Evolutionary conservation across 1,140 invertebrate species (phyloP).

Genomic region (Lasioglossum albipes): DNA sequence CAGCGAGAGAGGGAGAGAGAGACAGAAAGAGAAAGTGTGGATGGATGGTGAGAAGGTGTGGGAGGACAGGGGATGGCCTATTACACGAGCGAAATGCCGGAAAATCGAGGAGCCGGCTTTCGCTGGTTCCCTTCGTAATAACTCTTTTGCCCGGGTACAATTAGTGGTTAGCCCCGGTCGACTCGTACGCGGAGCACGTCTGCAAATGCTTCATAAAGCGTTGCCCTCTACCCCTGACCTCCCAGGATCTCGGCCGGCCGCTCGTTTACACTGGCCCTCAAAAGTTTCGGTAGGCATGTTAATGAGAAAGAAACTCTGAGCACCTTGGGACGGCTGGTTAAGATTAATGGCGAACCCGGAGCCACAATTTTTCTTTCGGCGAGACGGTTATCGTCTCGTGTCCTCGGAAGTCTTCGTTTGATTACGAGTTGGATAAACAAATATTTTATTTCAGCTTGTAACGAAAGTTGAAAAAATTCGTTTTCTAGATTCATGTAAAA

Average conservation of each 20-base stretch:
- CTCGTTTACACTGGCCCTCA: neutral
- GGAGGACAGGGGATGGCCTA: constrained; percentile 1
- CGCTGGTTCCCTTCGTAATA: constrained; percentile 54
- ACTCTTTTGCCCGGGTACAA: constrained; percentile 66
- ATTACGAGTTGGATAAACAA: too few relatives aligned
- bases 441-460: too few relatives aligned
- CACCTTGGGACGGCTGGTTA: neutral
- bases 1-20: too few relatives aligned
- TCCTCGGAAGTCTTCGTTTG: neutral
- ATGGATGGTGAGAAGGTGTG: neutral
- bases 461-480: too few relatives aligned
- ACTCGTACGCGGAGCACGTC: constrained; percentile 65
- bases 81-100: constrained; percentile 38
- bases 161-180: constrained; percentile 66
- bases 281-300: constrained; percentile 14
- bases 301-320: constrained; percentile 24
- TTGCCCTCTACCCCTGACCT: constrained; percentile 36
- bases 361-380: neutral
- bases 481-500: too few relatives aligned
- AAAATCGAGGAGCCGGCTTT: constrained; percentile 40
- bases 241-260: neutral
- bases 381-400: neutral
- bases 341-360: neutral
- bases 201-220: constrained; percentile 72
- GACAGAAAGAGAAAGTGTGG: neutral